Percentiles rank a stretch among this genome's conserved stretches.
Conservation (phyloP, 2,113 vertebrate genomes). For the Ornithorhynchus anatinus region DNA sequence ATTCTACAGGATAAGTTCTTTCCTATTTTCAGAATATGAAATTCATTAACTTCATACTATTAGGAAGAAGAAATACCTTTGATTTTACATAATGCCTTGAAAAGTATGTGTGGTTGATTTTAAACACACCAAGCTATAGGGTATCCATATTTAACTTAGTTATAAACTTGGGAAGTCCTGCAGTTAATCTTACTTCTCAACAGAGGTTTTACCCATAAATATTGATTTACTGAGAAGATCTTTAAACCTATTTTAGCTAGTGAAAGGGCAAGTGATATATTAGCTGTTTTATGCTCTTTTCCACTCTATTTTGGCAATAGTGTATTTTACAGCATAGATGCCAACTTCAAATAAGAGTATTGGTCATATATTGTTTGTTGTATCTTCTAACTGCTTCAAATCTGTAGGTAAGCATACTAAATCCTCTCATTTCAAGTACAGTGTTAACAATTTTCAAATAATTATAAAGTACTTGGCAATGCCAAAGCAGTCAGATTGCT, state of each 20-base stretch:
- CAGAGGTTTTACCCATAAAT: neutral
- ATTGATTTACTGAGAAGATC: conserved; percentile 51
- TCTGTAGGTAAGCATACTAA: neutral
- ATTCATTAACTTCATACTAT: conserved; percentile 57
- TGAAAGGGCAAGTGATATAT: conserved; percentile 42
- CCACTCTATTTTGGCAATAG: conserved; percentile 27
- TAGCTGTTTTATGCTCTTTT: conserved; percentile 43
- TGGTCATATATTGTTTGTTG: conserved; percentile 33
- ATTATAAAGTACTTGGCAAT: neutral
- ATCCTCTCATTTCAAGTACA: conserved; percentile 24
- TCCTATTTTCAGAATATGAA: conserved; percentile 17
- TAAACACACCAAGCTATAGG: conserved; percentile 28
- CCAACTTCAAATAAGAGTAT: conserved; percentile 44
- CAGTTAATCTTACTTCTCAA: conserved; percentile 34
- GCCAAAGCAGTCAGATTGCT: neutral
- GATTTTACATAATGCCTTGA: conserved; percentile 38
- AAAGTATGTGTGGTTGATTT: conserved; percentile 20
- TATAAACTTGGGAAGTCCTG: conserved; percentile 52
- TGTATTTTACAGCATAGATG: conserved; percentile 56
- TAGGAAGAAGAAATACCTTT: conserved; percentile 52
- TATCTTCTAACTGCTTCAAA: neutral
- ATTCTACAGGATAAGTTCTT: conserved; percentile 38
- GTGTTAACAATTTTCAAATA: conserved; percentile 27
- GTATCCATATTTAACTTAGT: conserved; percentile 31
- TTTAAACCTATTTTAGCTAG: conserved; percentile 52